These are phyloP conservation scores for Muscicapa comitata DNA, from an alignment of 2,797 vertebrate species.

Conservation along the genomic window DNA sequence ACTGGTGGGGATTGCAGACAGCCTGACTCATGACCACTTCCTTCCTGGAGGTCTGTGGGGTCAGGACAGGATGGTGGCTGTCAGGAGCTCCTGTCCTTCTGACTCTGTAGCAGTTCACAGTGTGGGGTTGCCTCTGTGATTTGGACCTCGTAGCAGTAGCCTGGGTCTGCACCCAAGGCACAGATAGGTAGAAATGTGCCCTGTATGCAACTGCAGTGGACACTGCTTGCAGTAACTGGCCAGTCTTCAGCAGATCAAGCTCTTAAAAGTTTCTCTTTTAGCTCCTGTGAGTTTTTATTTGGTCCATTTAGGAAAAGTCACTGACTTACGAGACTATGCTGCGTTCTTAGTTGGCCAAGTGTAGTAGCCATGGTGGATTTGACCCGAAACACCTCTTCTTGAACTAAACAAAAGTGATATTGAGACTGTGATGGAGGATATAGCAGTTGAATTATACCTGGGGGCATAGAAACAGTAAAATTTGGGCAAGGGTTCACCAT, in stretches of 20 bases:
- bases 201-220: rapidly evolving
- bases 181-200: rapidly evolving
- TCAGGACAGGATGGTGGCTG: not conserved
- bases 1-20: not conserved
- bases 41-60: rapidly evolving
- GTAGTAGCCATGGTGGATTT: not conserved
- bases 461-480: not conserved
- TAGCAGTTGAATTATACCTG: not conserved
- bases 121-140: not conserved
- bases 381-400: not conserved
- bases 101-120: rapidly evolving
- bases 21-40: not conserved
- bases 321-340: rapidly evolving
- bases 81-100: not conserved
- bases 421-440: not conserved
- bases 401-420: not conserved
- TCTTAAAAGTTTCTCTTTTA: not conserved
- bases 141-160: rapidly evolving
- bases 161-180: not conserved
- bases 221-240: not conserved
- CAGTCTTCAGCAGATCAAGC: not conserved
- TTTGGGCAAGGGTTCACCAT: not conserved
- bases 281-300: not conserved
- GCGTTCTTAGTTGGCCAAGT: not conserved
- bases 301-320: not conserved